Evolutionary conservation across 2,797 vertebrate genomes (phyloP).

Genomic region (Catamblyrhynchus diadema): DNA sequence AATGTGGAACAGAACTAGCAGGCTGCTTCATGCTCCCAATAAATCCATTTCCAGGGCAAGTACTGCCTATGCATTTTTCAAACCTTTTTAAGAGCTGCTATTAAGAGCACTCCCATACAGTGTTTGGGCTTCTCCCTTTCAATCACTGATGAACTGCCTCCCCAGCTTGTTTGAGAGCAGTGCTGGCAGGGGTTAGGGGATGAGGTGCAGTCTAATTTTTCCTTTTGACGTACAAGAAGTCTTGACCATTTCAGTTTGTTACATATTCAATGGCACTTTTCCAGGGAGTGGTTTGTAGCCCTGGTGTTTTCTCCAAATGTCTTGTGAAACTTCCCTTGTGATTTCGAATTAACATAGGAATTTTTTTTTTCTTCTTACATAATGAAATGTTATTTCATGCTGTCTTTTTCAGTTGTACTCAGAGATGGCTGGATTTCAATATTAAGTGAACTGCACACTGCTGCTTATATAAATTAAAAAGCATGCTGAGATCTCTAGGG

Average conservation of each 20-base stretch:
- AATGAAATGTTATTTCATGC: constrained; percentile 14
- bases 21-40: background rate
- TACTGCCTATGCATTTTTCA: background rate
- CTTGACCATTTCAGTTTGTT: background rate
- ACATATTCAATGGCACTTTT: background rate
- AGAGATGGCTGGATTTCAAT: background rate
- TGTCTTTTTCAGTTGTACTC: background rate
- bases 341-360: constrained; percentile 26
- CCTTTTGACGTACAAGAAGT: background rate
- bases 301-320: constrained; percentile 30
- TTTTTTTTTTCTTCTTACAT: background rate
- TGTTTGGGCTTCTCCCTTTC: background rate
- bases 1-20: accelerated
- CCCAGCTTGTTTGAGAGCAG: background rate
- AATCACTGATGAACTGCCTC: background rate
- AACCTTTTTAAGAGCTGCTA: background rate
- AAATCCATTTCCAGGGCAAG: background rate
- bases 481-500: background rate
- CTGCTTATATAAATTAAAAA: constrained; percentile 31
- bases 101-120: background rate
- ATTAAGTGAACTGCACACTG: background rate
- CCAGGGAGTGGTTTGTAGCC: background rate
- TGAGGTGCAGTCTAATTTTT: background rate
- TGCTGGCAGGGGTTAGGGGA: background rate
- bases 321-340: background rate